Percentiles rank a stretch among this genome's conserved stretches.
Conservation (phyloP, 2,113 vertebrate genomes). For the Coracopsis vasa region DNA sequence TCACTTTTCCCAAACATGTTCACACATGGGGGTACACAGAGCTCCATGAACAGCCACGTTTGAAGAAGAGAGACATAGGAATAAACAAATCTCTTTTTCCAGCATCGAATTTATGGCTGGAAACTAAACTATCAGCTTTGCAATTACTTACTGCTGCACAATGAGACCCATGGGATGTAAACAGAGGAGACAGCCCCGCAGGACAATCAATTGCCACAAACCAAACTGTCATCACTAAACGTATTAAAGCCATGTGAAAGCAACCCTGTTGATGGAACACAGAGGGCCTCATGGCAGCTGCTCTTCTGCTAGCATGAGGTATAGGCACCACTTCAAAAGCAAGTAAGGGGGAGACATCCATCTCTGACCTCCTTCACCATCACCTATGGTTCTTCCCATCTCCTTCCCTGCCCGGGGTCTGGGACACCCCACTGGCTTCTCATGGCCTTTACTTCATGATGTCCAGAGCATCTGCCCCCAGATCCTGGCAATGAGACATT, state of each 20-base stretch:
- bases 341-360: fast-evolving
- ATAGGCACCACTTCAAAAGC: background rate
- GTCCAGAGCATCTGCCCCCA: background rate
- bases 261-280: background rate
- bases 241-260: background rate
- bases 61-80: background rate
- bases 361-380: background rate
- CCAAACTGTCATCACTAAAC: background rate
- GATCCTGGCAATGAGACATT: background rate
- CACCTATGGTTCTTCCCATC: background rate
- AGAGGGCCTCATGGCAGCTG: background rate
- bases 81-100: background rate
- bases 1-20: background rate
- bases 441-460: background rate
- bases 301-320: background rate
- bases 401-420: background rate
- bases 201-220: constrained; percentile 39
- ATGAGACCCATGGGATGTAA: background rate
- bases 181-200: constrained; percentile 16
- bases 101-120: constrained; percentile 41
- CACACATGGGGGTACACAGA: background rate
- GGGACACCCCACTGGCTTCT: background rate
- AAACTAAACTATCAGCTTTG: constrained; percentile 37
- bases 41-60: background rate
- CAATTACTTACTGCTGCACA: background rate